Evolutionary conservation across 2,888 invertebrate species (phyloP), one percentile per base, ranked within the genome.

Genomic region (Watsonalla binaria): DNA sequence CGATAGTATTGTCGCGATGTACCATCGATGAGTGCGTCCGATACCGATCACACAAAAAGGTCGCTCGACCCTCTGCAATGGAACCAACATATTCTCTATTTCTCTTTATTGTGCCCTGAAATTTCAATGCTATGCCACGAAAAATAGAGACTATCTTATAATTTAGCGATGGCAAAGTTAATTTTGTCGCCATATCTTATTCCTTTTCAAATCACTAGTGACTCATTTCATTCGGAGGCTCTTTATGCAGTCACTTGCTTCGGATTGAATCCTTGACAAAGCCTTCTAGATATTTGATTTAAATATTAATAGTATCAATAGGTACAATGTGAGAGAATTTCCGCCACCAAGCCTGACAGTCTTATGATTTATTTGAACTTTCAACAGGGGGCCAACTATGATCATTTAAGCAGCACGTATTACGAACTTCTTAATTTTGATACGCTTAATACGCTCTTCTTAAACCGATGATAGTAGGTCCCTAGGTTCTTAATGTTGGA

Each of bases 11-110:
- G 87, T 86, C 82, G 82, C 82, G 76, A 71, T 72, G 74, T 76
- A 70, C 76, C 79, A 81, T 82, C 85, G 82, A 80, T 80, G 80
- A 80, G 76, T 80, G 72, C 65, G 72, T 70, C 75, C 70, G 88
- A 88, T 88, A 86, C 77, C 62, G 80, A 86, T 86, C 86, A 69
- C 74, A 70, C 71, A 78, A 79, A 84, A 84, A 82, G 82, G 84
- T 83, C 78, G 70, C 71, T 65, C 80, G 80, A 82, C 81, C 83
- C 78, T 81, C 74, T 59, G 60, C 66, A 65, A 63, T 63, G 66
- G 68, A 68, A 74, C 77, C 63, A 66, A 61, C 53, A 69, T 70
- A 63, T 48, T 60, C 52, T 58, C 61, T 60, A 68, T 58, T 48
- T 56, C 59, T 50, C 51, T 52, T 39, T 24, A 49, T 51, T 52